Evolutionary conservation across 2,797 vertebrate genomes (phyloP).

Genomic region (Huso huso): DNA sequence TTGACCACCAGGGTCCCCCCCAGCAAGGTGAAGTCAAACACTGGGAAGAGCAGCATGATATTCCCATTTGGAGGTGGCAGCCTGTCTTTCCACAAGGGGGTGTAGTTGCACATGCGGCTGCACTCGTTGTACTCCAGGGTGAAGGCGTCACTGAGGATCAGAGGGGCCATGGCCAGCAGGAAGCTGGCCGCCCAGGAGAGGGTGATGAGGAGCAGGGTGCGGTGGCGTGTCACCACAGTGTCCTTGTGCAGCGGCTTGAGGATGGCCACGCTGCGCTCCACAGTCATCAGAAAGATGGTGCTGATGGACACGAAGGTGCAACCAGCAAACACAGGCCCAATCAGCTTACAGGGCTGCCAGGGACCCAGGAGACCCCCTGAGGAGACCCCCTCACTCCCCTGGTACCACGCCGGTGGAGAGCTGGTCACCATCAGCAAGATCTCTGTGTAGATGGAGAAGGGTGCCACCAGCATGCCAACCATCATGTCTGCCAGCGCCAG

Average conservation of each 20-base stretch:
- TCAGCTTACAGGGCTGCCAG: conserved; percentile 67
- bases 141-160: conserved; percentile 57
- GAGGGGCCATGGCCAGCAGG: conserved; percentile 55
- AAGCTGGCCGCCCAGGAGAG: conserved; percentile 66
- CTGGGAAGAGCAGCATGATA: conserved; percentile 66
- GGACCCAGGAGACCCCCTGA: conserved; percentile 28
- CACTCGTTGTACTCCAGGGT: conserved; percentile 69
- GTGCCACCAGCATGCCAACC: conserved; percentile 67
- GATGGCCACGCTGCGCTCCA: conserved; percentile 70
- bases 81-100: conserved; percentile 38
- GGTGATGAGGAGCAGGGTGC: conserved; percentile 57
- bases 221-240: conserved; percentile 55
- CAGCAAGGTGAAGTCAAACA: conserved; percentile 66
- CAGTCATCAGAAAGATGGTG: conserved; percentile 72
- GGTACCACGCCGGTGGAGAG: conserved; percentile 55
- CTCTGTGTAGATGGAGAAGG: conserved; percentile 73
- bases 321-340: conserved; percentile 68
- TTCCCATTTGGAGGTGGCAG: conserved; percentile 45
- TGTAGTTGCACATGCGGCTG: conserved; percentile 74
- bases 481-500: conserved; percentile 72
- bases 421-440: conserved; percentile 59
- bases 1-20: conserved; percentile 61
- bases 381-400: conserved; percentile 31
- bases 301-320: conserved; percentile 76
- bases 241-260: conserved; percentile 68